Evolutionary conservation across 2,797 vertebrate species (phyloP).

Genomic region (Sebastes umbrosus): DNA sequence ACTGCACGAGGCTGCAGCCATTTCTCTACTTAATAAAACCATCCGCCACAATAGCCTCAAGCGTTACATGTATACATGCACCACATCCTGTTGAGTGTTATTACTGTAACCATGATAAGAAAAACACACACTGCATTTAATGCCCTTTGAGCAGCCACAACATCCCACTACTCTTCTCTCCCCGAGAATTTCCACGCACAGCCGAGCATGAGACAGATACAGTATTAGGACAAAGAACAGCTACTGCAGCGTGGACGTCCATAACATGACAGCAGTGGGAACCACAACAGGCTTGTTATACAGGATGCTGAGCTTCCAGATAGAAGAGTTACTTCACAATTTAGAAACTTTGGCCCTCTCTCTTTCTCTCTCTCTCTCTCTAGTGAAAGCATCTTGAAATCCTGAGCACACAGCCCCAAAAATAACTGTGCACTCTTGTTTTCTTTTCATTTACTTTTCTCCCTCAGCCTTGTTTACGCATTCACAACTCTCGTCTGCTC

Average conservation of each 20-base stretch:
- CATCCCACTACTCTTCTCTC: not conserved
- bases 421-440: conserved; percentile 41
- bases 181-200: conserved; percentile 38
- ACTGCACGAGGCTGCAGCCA: not conserved
- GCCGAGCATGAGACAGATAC: conserved; percentile 38
- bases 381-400: conserved; percentile 35
- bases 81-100: not conserved
- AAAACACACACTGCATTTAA: conserved; percentile 30
- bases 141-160: conserved; percentile 17
- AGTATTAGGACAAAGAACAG: conserved; percentile 38
- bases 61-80: not conserved
- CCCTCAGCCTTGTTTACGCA: conserved; percentile 32
- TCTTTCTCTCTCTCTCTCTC: not conserved
- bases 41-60: not conserved
- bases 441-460: conserved; percentile 40
- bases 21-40: conserved; percentile 32
- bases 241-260: not conserved
- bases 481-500: conserved; percentile 50
- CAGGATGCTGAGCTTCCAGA: not conserved
- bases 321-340: conserved; percentile 13
- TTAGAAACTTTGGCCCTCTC: conserved; percentile 1
- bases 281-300: conserved; percentile 27
- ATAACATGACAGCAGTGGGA: conserved; percentile 24
- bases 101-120: not conserved
- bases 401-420: conserved; percentile 38